Base-by-base conservation (phyloP, 2,888 invertebrate genomes). In the Isoperla grammatica region DNA sequence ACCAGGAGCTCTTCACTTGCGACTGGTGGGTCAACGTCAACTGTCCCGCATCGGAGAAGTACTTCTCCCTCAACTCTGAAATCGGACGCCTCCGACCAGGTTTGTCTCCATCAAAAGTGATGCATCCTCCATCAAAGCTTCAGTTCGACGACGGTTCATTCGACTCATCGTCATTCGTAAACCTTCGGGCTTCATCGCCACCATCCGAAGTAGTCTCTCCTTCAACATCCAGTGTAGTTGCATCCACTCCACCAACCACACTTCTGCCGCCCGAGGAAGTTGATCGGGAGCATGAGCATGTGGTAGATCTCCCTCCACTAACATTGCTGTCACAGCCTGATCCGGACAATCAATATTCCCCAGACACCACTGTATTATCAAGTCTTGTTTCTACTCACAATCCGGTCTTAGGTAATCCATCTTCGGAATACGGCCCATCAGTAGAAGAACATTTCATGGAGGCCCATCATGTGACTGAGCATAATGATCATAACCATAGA, bases 11-110 rank as follows among this genome's bases (percentile, higher is more conserved):
- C 2, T 76, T 83, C 60, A 83, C 84, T 1, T 85, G 85, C 66
- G 83, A 84, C 67, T 85, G 85, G 85, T 85, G 85, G 85, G 82
- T 79, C 75, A 82, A 83, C 66, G 84, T 85, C 0, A 78, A 82
- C 64, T 85, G 85, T 66, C 73, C 76, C 37, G 70, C 75, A 23
- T 76, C 80, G 2, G 72, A 74, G 60, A 72, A 75, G 60, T 75
- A 76, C 63, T 77, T 74, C 62, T 71, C 69, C 22, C 75, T 75
- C 61, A 78, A 78, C 45, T 68, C 69, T 1, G 74, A 78, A 42
- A 76, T 77, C 63, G 71, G 71, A 17, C 57, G 65, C 13, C 17
- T 15, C 13, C 4, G 2, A 3, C 35, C 50, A 5, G 50, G 50
- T 50, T 22, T 23, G 50, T 50, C 50, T n/a, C 22, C 35, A 2